Base-by-base conservation (phyloP, 2,888 invertebrate genomes). In the Cerceris rybyensis region DNA sequence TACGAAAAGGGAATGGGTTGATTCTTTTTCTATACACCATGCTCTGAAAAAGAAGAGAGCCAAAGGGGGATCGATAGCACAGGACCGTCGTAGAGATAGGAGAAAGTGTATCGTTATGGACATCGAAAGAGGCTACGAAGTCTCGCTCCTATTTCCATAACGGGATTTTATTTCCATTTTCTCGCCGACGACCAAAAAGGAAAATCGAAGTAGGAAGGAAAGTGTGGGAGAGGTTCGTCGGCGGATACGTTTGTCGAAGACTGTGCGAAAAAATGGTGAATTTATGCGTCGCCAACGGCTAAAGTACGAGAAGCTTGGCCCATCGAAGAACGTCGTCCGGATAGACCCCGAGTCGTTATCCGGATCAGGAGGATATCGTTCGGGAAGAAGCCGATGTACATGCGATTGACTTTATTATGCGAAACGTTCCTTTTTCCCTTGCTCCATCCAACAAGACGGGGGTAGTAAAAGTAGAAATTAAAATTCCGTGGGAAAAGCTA, bases 91-190 rank as follows among this genome's bases (percentile, higher is more conserved):
- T 64, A 28, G 43, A 70, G 17, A 11, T 59, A 50, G 41, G 64
- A 65, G 77, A 79, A 69, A 79, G 78, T 69, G 67, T 79, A 79
- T 79, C 80, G 79, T 70, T 70, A 65, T 28, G 58, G 61, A 57
- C 81, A 83, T 84, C 69, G 74, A 77, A 76, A 78, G 81, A 86
- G 82, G 68, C 76, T 68, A 77, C 67, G 78, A 16, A 28, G 49
- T 60, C 50, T 8, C 71, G 60, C 70, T 83, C 68, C 67, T 74
- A 89, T 89, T 89, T 88, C 89, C 89, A 89, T 88, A 88, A 89
- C 83, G 82, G 85, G 84, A 88, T 88, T 87, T 88, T 88, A 89
- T 89, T 88, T 87, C 86, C 88, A 89, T 89, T 89, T 89, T 86
- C 82, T 79, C 74, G 73, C 63, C 52, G 59, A 6, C 49, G 52